These are phyloP conservation scores for Petrophora chlorosata DNA, from an alignment of 2,888 invertebrate species.

Conservation along the genomic window DNA sequence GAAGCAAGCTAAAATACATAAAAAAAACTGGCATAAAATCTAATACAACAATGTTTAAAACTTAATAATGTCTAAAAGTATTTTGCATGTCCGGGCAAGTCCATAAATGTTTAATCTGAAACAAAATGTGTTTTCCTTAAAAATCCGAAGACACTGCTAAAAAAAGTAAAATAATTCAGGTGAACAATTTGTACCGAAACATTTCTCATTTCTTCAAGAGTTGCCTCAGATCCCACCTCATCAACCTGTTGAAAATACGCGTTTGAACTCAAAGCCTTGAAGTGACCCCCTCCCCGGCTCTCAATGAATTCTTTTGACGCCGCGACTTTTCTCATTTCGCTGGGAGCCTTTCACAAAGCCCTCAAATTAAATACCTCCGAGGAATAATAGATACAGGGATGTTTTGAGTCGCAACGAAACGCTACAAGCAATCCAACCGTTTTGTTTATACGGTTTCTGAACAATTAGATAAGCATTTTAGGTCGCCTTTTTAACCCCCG, in stretches of 20 bases:
- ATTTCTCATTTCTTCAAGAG: conserved; percentile 3
- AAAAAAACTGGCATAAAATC: no score
- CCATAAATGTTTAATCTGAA: no score
- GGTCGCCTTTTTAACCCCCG: no score
- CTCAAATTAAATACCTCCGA: conserved; percentile 30
- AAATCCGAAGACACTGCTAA: no score
- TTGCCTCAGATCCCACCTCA: conserved; percentile 6
- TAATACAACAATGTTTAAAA: no score
- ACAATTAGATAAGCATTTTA: no score
- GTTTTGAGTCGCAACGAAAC: background rate
- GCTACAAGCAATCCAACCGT: no score
- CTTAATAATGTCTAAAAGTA: no score
- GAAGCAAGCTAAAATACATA: background rate
- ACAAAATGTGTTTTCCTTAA: no score
- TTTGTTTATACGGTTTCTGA: no score
- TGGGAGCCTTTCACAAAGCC: conserved; percentile 26
- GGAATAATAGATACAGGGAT: background rate
- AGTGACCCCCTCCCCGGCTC: conserved; percentile 13
- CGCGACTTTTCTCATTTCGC: conserved; percentile 37
- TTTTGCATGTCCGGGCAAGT: no score
- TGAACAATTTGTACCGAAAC: background rate
- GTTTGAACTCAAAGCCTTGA: conserved; percentile 26
- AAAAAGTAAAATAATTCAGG: background rate
- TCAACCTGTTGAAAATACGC: conserved; percentile 27
- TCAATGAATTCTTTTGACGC: conserved; percentile 38